Conservation (phyloP, 2,113 vertebrate genomes). For the Lepisosteus osseus region DNA sequence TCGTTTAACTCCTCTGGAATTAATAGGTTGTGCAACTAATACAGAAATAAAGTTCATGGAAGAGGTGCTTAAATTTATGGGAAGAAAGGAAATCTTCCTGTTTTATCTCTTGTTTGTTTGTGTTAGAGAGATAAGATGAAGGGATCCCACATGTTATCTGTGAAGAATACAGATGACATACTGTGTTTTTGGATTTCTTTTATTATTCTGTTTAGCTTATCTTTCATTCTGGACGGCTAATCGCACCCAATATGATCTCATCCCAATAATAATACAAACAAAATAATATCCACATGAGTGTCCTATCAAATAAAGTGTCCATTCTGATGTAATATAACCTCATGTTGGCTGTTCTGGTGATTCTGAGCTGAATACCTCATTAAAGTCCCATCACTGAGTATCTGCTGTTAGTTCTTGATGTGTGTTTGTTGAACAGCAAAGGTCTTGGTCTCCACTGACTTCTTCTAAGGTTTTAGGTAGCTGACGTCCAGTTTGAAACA, state of each 20-base stretch:
- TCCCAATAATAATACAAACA: too few relatives aligned
- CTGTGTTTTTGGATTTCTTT: background rate
- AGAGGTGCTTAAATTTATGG: background rate
- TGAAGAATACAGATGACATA: background rate
- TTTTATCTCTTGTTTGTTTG: background rate
- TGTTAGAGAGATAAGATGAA: background rate
- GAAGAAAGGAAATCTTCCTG: background rate
- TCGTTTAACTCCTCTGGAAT: conserved; percentile 60
- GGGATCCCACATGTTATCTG: background rate
- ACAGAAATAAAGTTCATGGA: conserved; percentile 31
- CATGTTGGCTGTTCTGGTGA: background rate
- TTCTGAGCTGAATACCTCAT: background rate
- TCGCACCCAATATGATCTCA: background rate
- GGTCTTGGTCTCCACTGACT: background rate
- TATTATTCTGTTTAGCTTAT: background rate
- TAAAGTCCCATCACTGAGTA: background rate
- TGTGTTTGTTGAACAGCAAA: too few relatives aligned
- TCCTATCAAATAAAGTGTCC: background rate
- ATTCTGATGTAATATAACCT: background rate
- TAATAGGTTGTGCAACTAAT: conserved; percentile 60
- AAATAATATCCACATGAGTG: background rate
- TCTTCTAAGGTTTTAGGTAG: background rate
- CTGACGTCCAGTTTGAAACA: background rate
- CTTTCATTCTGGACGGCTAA: background rate
- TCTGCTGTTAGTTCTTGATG: too few relatives aligned